phyloP scores from a whole-genome alignment of 1,140 invertebrate species.

The Drosophila erecta region DNA sequence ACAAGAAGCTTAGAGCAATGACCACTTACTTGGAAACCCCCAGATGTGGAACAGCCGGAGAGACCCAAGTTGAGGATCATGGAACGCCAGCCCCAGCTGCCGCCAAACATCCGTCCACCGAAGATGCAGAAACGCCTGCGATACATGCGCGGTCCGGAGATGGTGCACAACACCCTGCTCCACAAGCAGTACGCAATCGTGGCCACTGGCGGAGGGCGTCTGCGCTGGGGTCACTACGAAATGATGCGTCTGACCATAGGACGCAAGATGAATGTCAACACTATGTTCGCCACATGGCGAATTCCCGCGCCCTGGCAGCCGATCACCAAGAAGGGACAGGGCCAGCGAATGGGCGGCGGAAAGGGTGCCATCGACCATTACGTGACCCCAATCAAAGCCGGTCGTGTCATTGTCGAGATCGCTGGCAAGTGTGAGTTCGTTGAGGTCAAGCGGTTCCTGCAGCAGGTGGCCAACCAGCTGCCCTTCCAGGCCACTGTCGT shows the following conservation, averaged over 20 bases:
- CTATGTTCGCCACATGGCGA: conserved; percentile 98
- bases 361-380: conserved; percentile 98
- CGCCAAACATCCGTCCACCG: conserved; percentile 88
- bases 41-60: conserved; percentile 91
- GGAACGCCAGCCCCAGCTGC: conserved; percentile 90
- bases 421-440: conserved; percentile 95
- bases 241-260: conserved; percentile 90
- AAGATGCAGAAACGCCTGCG: conserved; percentile 93
- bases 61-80: conserved; percentile 88
- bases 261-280: conserved; percentile 90
- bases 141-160: conserved; percentile 95
- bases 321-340: conserved; percentile 95
- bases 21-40: neutral
- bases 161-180: conserved; percentile 92
- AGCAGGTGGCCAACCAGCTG: conserved; percentile 90
- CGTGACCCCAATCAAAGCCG: conserved; percentile 95
- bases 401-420: conserved; percentile 97
- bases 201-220: conserved; percentile 93
- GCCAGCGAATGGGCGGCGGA: conserved; percentile 97
- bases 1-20: too few relatives aligned
- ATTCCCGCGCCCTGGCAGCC: conserved; percentile 98
- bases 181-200: conserved; percentile 96
- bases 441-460: conserved; percentile 90
- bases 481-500: conserved; percentile 96
- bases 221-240: conserved; percentile 93